A percentile compares a stretch with the other conserved stretches of the same genome.
These are phyloP conservation scores for Apistogramma diplotaenia DNA, from an alignment of 2,113 vertebrate species.

Conservation along the genomic window DNA sequence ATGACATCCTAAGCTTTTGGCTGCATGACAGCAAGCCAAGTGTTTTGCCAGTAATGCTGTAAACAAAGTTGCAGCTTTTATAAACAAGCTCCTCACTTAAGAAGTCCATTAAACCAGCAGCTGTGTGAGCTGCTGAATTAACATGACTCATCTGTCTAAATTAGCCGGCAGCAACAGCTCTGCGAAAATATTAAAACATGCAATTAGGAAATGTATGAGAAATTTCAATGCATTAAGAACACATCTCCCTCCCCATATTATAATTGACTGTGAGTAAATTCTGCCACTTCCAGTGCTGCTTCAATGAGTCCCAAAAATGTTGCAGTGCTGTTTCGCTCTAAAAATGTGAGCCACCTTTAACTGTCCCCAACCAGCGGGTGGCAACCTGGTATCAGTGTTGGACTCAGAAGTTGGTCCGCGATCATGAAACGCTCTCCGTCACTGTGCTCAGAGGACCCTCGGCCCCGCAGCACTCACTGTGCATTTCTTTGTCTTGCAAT, in stretches of 20 bases:
- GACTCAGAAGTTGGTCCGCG: not conserved
- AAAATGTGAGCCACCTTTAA: not conserved
- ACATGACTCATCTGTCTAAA: constrained; percentile 40
- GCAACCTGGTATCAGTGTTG: not conserved
- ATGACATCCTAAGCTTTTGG: constrained; percentile 19
- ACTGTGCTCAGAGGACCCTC: not conserved
- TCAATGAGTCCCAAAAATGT: not conserved
- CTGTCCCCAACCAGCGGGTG: constrained; percentile 27
- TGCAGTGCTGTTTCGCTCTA: not conserved
- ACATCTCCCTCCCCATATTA: not conserved
- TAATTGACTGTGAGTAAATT: not conserved
- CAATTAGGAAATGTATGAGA: constrained; percentile 4
- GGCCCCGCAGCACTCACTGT: not conserved
- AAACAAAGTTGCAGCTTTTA: constrained; percentile 41
- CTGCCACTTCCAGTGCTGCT: not conserved
- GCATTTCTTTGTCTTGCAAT: not conserved
- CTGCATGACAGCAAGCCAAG: constrained; percentile 8
- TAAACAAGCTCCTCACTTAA: constrained; percentile 15
- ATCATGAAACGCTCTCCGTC: not conserved
- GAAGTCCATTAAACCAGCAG: constrained; percentile 40
- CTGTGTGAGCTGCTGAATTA: constrained; percentile 29
- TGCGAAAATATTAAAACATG: not conserved
- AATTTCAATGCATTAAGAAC: constrained; percentile 3
- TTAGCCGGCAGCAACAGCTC: constrained; percentile 15
- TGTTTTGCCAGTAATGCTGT: not conserved